These are phyloP conservation scores for Neoscelio sp. DNA, from an alignment of 2,888 invertebrate genomes.

Conservation along the genomic window DNA sequence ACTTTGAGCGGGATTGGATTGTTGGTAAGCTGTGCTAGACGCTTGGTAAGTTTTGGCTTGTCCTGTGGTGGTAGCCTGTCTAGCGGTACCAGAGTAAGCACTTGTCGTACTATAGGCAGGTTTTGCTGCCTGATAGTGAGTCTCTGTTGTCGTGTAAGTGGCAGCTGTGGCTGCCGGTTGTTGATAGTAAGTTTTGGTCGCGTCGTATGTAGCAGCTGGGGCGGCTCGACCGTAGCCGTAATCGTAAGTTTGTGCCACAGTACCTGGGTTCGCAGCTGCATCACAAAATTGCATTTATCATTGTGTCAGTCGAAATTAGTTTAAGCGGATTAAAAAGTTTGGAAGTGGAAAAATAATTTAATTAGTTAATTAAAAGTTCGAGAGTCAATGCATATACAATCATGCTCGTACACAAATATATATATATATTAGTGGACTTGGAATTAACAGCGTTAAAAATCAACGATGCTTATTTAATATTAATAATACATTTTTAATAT, in stretches of 20 bases:
- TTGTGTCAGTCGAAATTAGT: too few relatives aligned
- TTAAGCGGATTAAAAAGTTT: too few relatives aligned
- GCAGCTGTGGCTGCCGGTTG: slow-evolving; percentile 90
- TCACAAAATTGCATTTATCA: slow-evolving; percentile 41
- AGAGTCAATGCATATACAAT: too few relatives aligned
- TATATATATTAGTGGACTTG: too few relatives aligned
- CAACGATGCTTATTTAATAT: too few relatives aligned
- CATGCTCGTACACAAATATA: too few relatives aligned
- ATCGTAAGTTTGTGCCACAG: slow-evolving; percentile 87
- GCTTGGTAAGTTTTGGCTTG: slow-evolving; percentile 83
- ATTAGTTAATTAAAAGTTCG: too few relatives aligned
- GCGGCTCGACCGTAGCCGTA: slow-evolving; percentile 88
- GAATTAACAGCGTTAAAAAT: too few relatives aligned
- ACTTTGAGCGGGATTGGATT: slow-evolving; percentile 80
- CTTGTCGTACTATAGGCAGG: slow-evolving; percentile 89
- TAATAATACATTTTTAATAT: too few relatives aligned
- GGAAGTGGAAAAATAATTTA: too few relatives aligned
- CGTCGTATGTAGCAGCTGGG: slow-evolving; percentile 89
- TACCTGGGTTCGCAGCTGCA: slow-evolving; percentile 81
- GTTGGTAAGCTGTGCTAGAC: slow-evolving; percentile 81
- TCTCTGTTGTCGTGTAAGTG: slow-evolving; percentile 87
- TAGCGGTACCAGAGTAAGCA: slow-evolving; percentile 87
- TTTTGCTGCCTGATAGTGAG: slow-evolving; percentile 87
- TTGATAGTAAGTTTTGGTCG: slow-evolving; percentile 93
- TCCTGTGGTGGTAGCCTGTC: slow-evolving; percentile 84